Base-by-base conservation (phyloP, 1,140 invertebrate genomes). In the Akabosia matsudoensis region DNA sequence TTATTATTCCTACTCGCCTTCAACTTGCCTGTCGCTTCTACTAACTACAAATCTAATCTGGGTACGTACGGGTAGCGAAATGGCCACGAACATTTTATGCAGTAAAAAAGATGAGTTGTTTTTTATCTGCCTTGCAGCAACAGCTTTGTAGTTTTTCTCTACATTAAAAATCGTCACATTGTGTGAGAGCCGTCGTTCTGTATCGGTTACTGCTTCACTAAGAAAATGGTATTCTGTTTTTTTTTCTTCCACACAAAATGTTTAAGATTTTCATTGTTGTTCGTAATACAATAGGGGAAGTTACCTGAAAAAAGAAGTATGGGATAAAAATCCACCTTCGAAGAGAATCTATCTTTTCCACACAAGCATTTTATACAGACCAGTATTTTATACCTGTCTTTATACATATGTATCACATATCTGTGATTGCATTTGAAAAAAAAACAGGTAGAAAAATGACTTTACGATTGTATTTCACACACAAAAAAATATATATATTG, bases 101-200 rank as follows among this genome's bases (percentile, higher is more conserved):
- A 30, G 61, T 30, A 67, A 67, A 22, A 61, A 30, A 28, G 61
- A 67, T 67, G 61, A 67, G 30, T 31, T 67, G 26, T 14, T 61
- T 61, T n/a, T n/a, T n/a, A n/a, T n/a, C n/a, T 67, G 61, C 61
- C 61, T 67, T 67, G 61, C 61, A 67, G 61, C 61, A 67, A 67
- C 61, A 67, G 61, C 7, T 67, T 67, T 67, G 61, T 67, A 30
- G 30, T 4, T 67, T 67, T 67, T 16, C 4, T 30, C 61, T 4
- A 56, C 10, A 56, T 56, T 56, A 10, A 45, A 45, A 7, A 56
- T 10, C 54, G 22, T 56, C 10, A 10, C 54, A 56, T 56, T 56
- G 24, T 56, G 54, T 16, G 10, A 45, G 7, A 45, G 7, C 7
- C 37, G 18, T 45, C 37, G 7, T 22, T 13, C 24, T 56, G 37